Conservation (phyloP, 2,113 vertebrate genomes). For the Nycticryphes semicollaris region DNA sequence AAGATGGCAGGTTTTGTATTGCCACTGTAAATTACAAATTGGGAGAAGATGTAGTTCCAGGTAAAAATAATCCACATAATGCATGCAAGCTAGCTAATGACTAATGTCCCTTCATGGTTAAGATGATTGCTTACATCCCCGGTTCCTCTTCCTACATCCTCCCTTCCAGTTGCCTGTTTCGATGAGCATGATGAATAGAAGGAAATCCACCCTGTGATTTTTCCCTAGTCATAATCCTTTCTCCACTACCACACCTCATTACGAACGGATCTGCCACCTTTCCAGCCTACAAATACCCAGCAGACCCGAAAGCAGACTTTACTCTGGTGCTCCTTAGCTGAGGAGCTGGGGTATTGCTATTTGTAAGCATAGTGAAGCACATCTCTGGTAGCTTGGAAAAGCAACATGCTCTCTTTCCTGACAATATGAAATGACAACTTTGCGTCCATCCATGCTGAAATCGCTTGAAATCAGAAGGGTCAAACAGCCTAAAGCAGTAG, state of each 20-base stretch:
- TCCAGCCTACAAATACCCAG: not conserved
- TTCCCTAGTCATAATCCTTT: not conserved
- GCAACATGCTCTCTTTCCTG: not conserved
- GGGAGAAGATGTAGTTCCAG: not conserved
- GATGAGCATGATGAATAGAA: not conserved
- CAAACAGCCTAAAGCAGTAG: not conserved
- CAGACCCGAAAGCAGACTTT: not conserved
- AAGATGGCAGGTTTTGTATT: not conserved
- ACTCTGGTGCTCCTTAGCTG: not conserved
- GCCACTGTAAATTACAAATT: not conserved
- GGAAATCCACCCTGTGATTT: slow-evolving; percentile 8
- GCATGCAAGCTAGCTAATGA: not conserved
- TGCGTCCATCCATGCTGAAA: not conserved
- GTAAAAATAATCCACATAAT: not conserved
- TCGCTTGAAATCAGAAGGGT: not conserved
- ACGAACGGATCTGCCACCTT: not conserved
- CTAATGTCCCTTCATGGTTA: not conserved
- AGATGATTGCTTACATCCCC: not conserved
- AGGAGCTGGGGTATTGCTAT: not conserved
- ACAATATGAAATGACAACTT: not conserved
- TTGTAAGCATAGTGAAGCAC: not conserved
- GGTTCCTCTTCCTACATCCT: not conserved
- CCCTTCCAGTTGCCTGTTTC: not conserved
- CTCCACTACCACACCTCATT: not conserved
- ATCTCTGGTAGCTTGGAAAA: not conserved